Conservation (phyloP, 2,113 vertebrate genomes). For the Corythornis vintsioides region DNA sequence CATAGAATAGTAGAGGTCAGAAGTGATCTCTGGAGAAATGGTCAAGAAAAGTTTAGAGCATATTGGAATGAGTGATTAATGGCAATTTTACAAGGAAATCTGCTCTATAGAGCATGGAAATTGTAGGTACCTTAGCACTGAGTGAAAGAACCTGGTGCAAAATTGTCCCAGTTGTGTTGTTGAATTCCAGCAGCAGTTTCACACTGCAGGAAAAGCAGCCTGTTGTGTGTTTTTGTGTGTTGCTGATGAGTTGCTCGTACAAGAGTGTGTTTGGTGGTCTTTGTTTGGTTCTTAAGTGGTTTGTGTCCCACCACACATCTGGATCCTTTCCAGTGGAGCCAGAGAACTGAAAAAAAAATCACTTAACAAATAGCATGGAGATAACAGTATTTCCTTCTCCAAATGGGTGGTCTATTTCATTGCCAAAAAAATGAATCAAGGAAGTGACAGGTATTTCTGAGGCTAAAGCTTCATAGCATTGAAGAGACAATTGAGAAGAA, state of each 20-base stretch:
- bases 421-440: conserved; percentile 48
- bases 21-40: background rate
- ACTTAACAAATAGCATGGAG: conserved; percentile 56
- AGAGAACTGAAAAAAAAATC: background rate
- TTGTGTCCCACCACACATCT: conserved; percentile 9
- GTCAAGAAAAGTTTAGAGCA: background rate
- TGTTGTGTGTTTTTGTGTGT: background rate
- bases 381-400: conserved; percentile 59
- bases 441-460: conserved; percentile 63
- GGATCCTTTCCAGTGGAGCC: conserved; percentile 26
- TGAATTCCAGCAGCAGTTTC: background rate
- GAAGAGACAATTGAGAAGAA: conserved; percentile 5
- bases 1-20: too few species aligned
- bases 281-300: background rate
- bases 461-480: background rate
- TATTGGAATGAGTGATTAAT: background rate
- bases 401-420: conserved; percentile 54
- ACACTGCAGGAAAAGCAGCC: fast-evolving
- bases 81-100: background rate
- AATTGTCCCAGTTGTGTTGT: background rate
- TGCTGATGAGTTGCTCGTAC: background rate
- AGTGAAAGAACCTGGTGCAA: background rate
- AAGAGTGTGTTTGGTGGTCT: background rate
- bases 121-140: background rate
- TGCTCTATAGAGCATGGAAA: background rate